Conservation (phyloP, 2,888 invertebrate species). For the Odontocerum albicorne region DNA sequence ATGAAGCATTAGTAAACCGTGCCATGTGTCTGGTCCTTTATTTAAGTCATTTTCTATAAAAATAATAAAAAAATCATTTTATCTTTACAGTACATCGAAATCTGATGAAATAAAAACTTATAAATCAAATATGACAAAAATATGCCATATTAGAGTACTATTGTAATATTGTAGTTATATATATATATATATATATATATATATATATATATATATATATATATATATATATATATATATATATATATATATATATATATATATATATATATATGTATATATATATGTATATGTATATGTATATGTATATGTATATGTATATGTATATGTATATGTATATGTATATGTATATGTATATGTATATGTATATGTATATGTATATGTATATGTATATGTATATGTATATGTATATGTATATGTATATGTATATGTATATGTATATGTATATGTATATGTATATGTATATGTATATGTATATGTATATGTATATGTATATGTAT, state of each 20-base stretch:
- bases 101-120: not conserved
- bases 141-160: not conserved
- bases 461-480: too few species aligned
- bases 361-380: too few species aligned
- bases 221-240: not conserved
- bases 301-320: not conserved
- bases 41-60: not conserved
- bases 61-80: not conserved
- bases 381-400: too few species aligned
- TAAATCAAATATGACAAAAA: not conserved
- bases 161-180: not conserved
- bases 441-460: too few species aligned
- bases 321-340: too few species aligned
- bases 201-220: not conserved
- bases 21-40: too few species aligned
- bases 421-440: too few species aligned
- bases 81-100: not conserved
- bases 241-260: not conserved
- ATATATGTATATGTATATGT: not conserved
- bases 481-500: too few species aligned
- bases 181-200: not conserved
- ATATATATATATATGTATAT: not conserved
- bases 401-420: too few species aligned
- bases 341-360: too few species aligned
- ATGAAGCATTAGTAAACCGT: too few species aligned